Percentiles rank a stretch among this genome's conserved stretches.
phyloP scores from a whole-genome alignment of 2,113 vertebrate species.

The Crotalus horridus region DNA sequence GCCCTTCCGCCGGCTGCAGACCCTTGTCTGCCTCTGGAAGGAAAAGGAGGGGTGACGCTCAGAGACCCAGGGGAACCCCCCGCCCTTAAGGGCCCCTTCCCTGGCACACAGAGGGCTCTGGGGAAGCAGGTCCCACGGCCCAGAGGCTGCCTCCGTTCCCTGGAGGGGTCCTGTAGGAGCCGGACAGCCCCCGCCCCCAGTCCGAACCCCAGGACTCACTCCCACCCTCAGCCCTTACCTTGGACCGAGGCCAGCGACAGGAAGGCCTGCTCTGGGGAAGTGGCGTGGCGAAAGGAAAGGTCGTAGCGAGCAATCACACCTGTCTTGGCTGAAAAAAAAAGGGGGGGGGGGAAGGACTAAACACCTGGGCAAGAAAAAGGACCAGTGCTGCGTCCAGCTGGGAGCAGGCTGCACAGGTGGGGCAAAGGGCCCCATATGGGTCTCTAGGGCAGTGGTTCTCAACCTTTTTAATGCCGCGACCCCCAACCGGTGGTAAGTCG shows the following conservation, averaged over 20 bases:
- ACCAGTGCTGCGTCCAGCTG: too few species aligned
- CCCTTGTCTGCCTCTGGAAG: slow-evolving; percentile 77
- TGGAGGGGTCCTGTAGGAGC: neutral
- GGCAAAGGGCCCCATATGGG: neutral
- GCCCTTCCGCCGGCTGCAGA: slow-evolving; percentile 71
- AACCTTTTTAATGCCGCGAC: too few species aligned
- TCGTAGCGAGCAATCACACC: slow-evolving; percentile 77
- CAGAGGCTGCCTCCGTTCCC: neutral
- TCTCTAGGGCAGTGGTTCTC: neutral
- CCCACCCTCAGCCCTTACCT: slow-evolving; percentile 58
- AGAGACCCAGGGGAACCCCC: neutral
- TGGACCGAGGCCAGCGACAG: slow-evolving; percentile 66
- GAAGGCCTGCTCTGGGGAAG: slow-evolving; percentile 79
- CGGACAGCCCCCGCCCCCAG: neutral
- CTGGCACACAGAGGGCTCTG: neutral
- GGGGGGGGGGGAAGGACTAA: rapidly evolving
- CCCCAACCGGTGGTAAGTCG: too few species aligned
- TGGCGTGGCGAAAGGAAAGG: slow-evolving; percentile 77
- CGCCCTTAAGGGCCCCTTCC: neutral
- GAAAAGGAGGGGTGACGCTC: neutral
- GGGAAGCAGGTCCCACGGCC: neutral
- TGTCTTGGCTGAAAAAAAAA: slow-evolving; percentile 69
- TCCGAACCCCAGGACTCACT: neutral
- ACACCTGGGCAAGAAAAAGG: neutral
- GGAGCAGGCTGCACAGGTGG: neutral